phyloP scores from a whole-genome alignment of 2,113 vertebrate species.

The Hypocryptadius cinnamomeus region DNA sequence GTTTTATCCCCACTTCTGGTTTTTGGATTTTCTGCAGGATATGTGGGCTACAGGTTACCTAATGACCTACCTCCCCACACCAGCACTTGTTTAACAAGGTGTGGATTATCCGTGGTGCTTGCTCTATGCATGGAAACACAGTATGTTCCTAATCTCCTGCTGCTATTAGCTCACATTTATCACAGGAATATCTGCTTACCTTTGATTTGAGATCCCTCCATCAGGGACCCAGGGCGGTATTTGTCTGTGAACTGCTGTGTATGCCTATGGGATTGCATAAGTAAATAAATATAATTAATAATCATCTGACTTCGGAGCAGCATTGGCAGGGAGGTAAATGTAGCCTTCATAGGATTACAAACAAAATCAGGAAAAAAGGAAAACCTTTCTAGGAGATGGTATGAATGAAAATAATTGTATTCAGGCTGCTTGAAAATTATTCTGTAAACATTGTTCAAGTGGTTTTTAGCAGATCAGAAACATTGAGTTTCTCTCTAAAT shows the following conservation, averaged over 20 bases:
- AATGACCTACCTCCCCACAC: background rate
- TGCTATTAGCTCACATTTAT: conserved; percentile 20
- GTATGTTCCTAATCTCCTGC: background rate
- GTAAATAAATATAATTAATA: conserved; percentile 64
- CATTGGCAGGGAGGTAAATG: conserved; percentile 33
- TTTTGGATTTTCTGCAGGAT: background rate
- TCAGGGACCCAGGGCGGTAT: background rate
- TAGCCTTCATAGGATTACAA: conserved; percentile 30
- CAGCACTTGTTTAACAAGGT: background rate
- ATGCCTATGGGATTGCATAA: conserved; percentile 45
- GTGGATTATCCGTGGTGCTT: background rate
- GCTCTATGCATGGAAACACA: background rate
- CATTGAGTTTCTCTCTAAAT: background rate
- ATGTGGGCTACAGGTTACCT: background rate
- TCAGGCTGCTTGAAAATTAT: background rate
- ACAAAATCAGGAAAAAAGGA: conserved; percentile 9
- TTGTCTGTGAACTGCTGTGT: conserved; percentile 24
- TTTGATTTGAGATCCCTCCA: background rate
- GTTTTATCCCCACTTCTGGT: background rate
- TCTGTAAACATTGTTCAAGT: background rate
- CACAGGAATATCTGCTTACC: conserved; percentile 17
- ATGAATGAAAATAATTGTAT: background rate
- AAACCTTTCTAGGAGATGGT: background rate
- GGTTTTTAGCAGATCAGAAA: background rate
- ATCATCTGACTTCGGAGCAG: conserved; percentile 30